Evolutionary conservation across 2,797 vertebrate species (phyloP).

Genomic region (Cephalopachus bancanus): DNA sequence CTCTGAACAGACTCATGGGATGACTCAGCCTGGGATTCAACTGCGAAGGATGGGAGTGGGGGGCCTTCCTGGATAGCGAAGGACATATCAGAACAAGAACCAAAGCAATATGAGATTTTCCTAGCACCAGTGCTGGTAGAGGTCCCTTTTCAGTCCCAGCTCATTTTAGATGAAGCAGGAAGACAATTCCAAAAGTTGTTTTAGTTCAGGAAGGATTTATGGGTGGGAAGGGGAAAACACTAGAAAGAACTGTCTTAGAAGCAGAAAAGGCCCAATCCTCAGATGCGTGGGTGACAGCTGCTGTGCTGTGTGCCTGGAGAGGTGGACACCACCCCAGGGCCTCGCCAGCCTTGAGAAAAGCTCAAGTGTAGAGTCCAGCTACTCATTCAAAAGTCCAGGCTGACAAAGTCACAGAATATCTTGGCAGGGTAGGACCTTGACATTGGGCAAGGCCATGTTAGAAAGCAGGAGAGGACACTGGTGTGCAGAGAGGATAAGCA

Average conservation of each 20-base stretch:
- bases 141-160: neutral
- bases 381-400: neutral
- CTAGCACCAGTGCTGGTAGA: neutral
- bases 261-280: neutral
- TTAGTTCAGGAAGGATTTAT: conserved; percentile 1
- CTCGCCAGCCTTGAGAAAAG: neutral
- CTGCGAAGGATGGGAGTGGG: neutral
- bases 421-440: neutral
- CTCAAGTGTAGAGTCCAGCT: neutral
- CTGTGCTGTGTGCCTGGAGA: accelerated
- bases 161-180: neutral
- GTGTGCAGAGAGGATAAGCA: neutral
- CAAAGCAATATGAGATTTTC: neutral
- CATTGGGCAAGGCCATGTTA: neutral
- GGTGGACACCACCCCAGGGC: neutral
- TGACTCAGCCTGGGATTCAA: neutral
- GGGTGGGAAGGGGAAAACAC: neutral
- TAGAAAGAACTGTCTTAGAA: neutral
- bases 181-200: neutral
- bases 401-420: neutral
- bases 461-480: neutral
- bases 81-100: neutral
- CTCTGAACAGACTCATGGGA: neutral
- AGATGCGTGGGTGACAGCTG: neutral
- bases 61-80: neutral